Percentiles rank a stretch among this genome's conserved stretches.
phyloP scores from a whole-genome alignment of 2,797 vertebrate species.

The Avahi laniger region DNA sequence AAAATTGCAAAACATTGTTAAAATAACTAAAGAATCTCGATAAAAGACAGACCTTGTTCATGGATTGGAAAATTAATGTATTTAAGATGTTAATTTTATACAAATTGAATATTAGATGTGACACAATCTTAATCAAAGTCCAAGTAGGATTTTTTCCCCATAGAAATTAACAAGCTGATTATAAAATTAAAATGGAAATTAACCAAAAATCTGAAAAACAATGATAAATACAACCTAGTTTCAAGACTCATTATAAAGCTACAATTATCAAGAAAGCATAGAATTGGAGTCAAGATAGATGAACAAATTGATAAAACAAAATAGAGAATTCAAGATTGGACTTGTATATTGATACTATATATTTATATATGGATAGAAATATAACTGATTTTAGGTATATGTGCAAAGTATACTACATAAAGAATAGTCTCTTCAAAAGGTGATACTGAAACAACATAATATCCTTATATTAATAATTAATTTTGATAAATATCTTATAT shows the following conservation, averaged over 20 bases:
- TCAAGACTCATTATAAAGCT: not conserved
- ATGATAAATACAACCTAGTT: not conserved
- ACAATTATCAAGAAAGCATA: not conserved
- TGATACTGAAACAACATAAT: not conserved
- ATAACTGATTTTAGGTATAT: not conserved
- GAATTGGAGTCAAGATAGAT: not conserved
- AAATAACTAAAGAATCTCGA: not conserved
- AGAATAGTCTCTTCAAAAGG: not conserved
- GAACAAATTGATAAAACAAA: not conserved
- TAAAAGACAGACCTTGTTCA: not conserved
- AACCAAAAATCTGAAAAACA: not conserved
- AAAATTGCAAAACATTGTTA: not conserved
- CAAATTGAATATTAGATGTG: not conserved
- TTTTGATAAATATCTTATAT: not conserved
- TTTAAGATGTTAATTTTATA: not conserved
- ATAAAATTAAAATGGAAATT: not conserved
- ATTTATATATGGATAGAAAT: too few species aligned
- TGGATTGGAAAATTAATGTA: not conserved
- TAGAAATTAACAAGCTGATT: not conserved
- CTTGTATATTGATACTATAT: not conserved
- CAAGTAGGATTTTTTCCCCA: not conserved
- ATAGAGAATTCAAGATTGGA: not conserved
- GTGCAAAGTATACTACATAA: not conserved
- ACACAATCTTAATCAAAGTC: not conserved
- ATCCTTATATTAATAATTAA: not conserved